Evolutionary conservation across 2,888 invertebrate genomes (phyloP), one percentile per base, ranked within the genome.

Genomic region (Escarpia spicata): DNA sequence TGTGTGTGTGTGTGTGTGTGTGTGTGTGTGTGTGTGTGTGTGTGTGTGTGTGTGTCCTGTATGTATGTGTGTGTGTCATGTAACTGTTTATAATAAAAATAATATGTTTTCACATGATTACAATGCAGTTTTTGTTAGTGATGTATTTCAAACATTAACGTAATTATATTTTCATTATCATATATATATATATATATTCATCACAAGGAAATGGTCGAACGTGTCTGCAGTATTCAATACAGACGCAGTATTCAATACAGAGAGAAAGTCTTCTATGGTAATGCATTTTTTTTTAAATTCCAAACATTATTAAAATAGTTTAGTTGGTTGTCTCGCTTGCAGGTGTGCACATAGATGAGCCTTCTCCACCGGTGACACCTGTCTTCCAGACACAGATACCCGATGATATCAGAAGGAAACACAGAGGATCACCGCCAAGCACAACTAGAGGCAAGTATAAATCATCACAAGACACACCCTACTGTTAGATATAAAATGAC

Each of bases 331-430:
- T 6, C 26, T 6, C 6, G 15, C 75, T 26, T 75, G 19, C 75
- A 75, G 75, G 75, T 75, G 75, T 75, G 75, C 75, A 75, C n/a
- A 75, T 75, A 75, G 75, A 75, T 26, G 75, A 75, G 26, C 75
- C 75, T 26, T 75, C 75, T 75, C 75, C 75, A 2, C 75, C 75
- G 0, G 75, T 75, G 2, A 75, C 75, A 26, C 75, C 75, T 26
- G 75, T 75, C 2, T 75, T 75, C n/a, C 75, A 75, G 75, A 75
- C 75, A n/a, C 75, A 75, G 75, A 75, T 75, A 6, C 75, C 75
- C 19, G 75, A 75, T 26, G 75, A 75, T 6, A 75, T 75, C 19
- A 75, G 75, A 26, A 75, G 75, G 75, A 75, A 75, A 75, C 75
- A 26, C 26, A 1, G 75, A 19, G n/a, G 75, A 75, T 75, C 26